A percentile compares a stretch with the other conserved stretches of the same genome.
These are phyloP conservation scores for Masnerella sp. DNA, from an alignment of 2,888 invertebrate species.

Conservation along the genomic window DNA sequence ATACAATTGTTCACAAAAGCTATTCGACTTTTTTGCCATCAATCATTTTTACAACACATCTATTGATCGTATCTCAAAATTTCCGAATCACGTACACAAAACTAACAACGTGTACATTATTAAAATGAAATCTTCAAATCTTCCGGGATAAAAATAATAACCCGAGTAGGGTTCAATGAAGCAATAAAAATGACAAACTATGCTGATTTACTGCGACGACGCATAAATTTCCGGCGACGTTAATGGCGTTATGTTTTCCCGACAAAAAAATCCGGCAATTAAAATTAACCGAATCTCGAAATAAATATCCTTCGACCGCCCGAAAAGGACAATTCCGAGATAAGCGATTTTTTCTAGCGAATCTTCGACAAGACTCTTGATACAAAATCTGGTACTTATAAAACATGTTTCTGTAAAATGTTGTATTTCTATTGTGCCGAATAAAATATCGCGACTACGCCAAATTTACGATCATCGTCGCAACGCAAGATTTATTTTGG, in stretches of 20 bases:
- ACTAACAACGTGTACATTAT: no score
- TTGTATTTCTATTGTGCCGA: conserved; percentile 41
- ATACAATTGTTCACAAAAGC: no score
- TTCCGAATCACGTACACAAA: no score
- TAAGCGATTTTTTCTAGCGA: conserved; percentile 10
- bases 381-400: conserved; percentile 8
- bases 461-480: conserved; percentile 33
- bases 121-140: no score
- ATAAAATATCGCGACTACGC: conserved; percentile 16
- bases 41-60: no score
- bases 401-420: conserved; percentile 30
- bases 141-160: no score
- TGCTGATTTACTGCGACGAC: no score
- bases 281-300: conserved; percentile 5
- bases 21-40: no score
- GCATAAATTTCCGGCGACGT: neutral
- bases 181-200: no score
- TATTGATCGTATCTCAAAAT: no score
- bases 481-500: conserved; percentile 40
- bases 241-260: neutral
- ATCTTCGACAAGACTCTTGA: conserved; percentile 3
- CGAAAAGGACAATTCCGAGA: conserved; percentile 1
- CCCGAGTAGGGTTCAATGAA: no score
- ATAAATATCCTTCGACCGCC: no score
- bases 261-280: conserved; percentile 3